phyloP scores from a whole-genome alignment of 2,888 invertebrate species.

The Eupithecia inturbata region DNA sequence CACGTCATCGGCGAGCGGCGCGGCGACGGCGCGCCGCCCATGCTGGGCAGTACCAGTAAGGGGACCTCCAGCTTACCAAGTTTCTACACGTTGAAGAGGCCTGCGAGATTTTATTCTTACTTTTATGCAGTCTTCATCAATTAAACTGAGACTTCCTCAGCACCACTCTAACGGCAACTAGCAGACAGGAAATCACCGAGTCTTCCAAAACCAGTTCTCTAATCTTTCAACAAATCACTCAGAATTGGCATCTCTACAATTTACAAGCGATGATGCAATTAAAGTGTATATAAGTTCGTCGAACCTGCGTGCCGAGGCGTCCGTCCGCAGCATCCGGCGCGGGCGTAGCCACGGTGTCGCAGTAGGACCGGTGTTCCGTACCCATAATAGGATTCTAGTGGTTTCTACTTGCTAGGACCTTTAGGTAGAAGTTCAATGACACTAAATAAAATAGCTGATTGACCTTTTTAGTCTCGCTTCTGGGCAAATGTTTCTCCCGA shows the following conservation, averaged over 20 bases:
- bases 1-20: no score
- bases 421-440: not conserved
- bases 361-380: slow-evolving; percentile 15
- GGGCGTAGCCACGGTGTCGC: slow-evolving; percentile 11
- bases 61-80: no score
- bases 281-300: slow-evolving; percentile 38
- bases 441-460: not conserved
- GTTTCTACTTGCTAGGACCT: slow-evolving; percentile 7
- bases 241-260: slow-evolving; percentile 26
- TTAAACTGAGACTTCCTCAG: not conserved
- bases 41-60: no score
- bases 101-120: no score
- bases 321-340: slow-evolving; percentile 31
- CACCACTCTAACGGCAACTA: not conserved
- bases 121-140: not conserved
- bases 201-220: slow-evolving; percentile 14
- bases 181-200: slow-evolving; percentile 2
- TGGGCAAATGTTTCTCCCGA: not conserved
- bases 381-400: slow-evolving; percentile 20
- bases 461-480: not conserved
- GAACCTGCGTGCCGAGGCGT: slow-evolving; percentile 34
- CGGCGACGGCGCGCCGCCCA: no score
- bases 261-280: slow-evolving; percentile 36
- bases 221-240: slow-evolving; percentile 16
- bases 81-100: no score